phyloP scores from a whole-genome alignment of 2,797 vertebrate genomes.

The Lepus oiostolus region DNA sequence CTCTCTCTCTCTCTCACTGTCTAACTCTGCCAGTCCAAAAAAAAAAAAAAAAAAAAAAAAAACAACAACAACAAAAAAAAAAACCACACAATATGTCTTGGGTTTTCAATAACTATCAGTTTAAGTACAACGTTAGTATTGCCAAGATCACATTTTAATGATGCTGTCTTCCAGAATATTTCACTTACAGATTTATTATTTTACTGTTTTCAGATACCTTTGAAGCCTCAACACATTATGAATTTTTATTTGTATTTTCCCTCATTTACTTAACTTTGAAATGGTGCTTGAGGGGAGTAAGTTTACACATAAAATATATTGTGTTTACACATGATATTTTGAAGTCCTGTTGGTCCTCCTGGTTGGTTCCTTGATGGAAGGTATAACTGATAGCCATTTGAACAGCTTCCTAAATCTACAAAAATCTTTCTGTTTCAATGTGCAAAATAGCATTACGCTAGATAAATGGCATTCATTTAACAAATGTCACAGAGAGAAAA shows the following conservation, averaged over 20 bases:
- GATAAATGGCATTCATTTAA: conserved; percentile 37
- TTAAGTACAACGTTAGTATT: conserved; percentile 13
- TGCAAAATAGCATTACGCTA: neutral
- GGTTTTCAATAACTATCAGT: neutral
- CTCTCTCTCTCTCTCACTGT: too few species aligned
- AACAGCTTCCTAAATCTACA: conserved; percentile 34
- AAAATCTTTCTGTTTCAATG: conserved; percentile 41
- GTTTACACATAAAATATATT: neutral
- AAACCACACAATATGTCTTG: too few species aligned
- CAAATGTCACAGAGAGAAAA: conserved; percentile 37
- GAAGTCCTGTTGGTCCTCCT: neutral
- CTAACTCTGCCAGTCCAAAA: too few species aligned
- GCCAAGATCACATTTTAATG: neutral
- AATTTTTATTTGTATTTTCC: conserved; percentile 10
- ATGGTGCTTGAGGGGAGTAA: neutral
- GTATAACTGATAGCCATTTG: neutral
- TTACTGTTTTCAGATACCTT: neutral
- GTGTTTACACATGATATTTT: conserved; percentile 28
- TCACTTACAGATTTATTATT: neutral
- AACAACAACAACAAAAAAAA: too few species aligned
- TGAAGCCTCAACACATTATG: neutral
- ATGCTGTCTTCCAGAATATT: conserved; percentile 16
- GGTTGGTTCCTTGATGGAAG: neutral
- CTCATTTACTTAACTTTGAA: neutral
- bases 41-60: too few species aligned